Evolutionary conservation across 2,888 invertebrate species (phyloP).

Genomic region (Diplazon laetatorius): DNA sequence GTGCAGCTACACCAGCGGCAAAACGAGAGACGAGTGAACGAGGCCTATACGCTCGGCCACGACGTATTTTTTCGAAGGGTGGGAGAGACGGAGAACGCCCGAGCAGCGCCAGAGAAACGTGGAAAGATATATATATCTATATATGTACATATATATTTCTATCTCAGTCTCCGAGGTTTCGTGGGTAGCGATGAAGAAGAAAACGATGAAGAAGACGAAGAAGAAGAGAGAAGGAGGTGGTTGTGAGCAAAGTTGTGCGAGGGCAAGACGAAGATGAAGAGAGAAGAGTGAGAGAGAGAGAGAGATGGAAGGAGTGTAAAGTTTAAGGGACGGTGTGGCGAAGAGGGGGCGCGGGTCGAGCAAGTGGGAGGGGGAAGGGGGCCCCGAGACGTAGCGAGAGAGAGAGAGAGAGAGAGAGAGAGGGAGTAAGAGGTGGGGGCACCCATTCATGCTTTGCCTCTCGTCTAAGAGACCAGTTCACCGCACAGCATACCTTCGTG

Average conservation of each 20-base stretch:
- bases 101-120: constrained; percentile 41
- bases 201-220: constrained; percentile 49
- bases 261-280: constrained; percentile 31
- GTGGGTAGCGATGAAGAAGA: constrained; percentile 36
- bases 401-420: constrained; percentile 36
- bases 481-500: constrained; percentile 78
- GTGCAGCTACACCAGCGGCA: constrained; percentile 26
- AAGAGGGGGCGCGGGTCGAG: constrained; percentile 57
- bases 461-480: constrained; percentile 80
- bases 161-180: constrained; percentile 30
- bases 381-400: constrained; percentile 33
- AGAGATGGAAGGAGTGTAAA: constrained; percentile 51
- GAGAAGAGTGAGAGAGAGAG: too few relatives aligned
- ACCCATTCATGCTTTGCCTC: constrained; percentile 81
- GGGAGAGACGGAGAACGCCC: constrained; percentile 42
- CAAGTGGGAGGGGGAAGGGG: constrained; percentile 18
- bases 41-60: constrained; percentile 37
- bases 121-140: constrained; percentile 58
- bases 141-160: constrained; percentile 27
- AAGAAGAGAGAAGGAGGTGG: constrained; percentile 61
- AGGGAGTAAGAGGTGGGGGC: constrained; percentile 73
- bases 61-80: constrained; percentile 45
- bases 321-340: constrained; percentile 45
- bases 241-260: constrained; percentile 40
- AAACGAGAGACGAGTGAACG: constrained; percentile 33